Conservation (phyloP, 2,888 invertebrate species). For the Drosophila mercatorum region DNA sequence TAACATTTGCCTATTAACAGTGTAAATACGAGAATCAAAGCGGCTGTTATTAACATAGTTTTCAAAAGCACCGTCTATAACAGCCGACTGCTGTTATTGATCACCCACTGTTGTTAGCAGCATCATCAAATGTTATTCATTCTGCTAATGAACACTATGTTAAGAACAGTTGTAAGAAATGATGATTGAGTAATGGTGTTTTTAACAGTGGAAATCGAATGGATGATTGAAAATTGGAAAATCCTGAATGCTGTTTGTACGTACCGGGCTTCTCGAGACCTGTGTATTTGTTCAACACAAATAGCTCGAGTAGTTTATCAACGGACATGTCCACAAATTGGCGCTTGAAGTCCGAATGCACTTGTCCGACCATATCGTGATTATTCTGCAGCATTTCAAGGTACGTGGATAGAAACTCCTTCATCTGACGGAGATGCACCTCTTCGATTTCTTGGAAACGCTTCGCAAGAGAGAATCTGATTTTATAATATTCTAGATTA, state of each 20-base stretch:
- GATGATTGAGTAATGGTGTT: no score
- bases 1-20: no score
- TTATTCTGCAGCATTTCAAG: constrained; percentile 94
- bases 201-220: not conserved
- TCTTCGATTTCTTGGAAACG: constrained; percentile 98
- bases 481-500: not conserved
- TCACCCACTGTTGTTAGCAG: not conserved
- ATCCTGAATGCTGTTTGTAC: not conserved
- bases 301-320: constrained; percentile 95
- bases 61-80: not conserved
- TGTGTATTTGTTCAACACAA: constrained; percentile 96
- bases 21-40: no score
- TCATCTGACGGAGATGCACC: constrained; percentile 96
- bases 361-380: constrained; percentile 95
- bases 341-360: constrained; percentile 96
- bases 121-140: not conserved
- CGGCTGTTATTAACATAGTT: not conserved
- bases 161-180: not conserved
- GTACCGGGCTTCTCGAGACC: constrained; percentile 96
- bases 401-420: constrained; percentile 95
- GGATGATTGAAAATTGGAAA: no score
- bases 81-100: not conserved
- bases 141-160: not conserved
- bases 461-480: constrained; percentile 81
- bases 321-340: constrained; percentile 96